phyloP scores from a whole-genome alignment of 92 coral and sea anemone genomes.

The Zoanthus solanderi region DNA sequence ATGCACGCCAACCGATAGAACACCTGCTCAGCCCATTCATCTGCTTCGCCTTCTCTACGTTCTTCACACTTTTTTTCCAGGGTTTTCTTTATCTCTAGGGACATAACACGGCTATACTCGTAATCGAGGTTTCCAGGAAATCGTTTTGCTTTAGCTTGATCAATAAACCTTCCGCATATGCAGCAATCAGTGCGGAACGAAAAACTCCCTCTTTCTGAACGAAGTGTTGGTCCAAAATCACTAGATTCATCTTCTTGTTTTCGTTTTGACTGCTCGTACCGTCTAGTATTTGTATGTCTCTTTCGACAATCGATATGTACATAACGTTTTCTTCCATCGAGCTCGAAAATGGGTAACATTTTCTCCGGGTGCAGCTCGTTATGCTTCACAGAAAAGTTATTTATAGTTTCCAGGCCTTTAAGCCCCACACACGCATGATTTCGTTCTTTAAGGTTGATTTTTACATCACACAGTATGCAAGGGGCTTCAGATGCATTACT shows the following conservation, averaged over 20 bases:
- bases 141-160: too few species aligned
- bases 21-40: conserved; percentile 12
- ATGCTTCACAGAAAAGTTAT: conserved; percentile 21
- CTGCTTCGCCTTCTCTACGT: not conserved
- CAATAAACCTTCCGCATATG: too few species aligned
- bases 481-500: not conserved
- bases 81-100: not conserved
- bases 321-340: conserved; percentile 20
- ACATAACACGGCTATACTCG: conserved; percentile 34
- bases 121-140: not conserved
- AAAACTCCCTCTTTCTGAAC: too few species aligned
- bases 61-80: too few species aligned
- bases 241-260: conserved; percentile 19
- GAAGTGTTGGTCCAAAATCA: not conserved
- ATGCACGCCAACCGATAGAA: conserved; percentile 11
- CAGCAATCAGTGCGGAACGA: too few species aligned
- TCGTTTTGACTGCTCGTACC: too few species aligned
- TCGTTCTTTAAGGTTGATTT: conserved; percentile 15
- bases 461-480: conserved; percentile 30
- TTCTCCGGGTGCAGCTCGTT: conserved; percentile 20
- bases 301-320: conserved; percentile 36
- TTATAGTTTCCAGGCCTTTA: conserved; percentile 24
- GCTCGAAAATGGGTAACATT: conserved; percentile 2
- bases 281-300: conserved; percentile 12
- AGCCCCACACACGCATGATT: conserved; percentile 40